Evolutionary conservation across 2,113 vertebrate species (phyloP), one percentile per base, ranked within the genome.

Genomic region (Xiphophorus maculatus): DNA sequence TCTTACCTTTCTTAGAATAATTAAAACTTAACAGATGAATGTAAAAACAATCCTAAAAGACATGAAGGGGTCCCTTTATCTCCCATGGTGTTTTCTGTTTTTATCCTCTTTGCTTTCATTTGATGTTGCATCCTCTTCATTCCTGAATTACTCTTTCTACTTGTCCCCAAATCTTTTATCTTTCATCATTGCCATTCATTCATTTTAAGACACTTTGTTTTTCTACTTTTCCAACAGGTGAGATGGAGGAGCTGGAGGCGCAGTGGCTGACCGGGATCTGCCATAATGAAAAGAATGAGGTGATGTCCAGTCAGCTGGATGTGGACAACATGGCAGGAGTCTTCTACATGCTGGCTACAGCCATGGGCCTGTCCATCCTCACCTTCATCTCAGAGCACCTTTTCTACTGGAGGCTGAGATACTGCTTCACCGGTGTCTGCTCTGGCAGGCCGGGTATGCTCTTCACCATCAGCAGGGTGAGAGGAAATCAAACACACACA

Each of bases 241-340:
- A 99, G 93, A 99, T 99, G 97, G 97, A 99, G 90, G 98, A 99
- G 91, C 88, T 99, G 83, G 97, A 99, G 92, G 96, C 97, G 0
- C 95, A 97, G 90, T 99, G 97, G 97, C 95, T 99, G 73, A 99
- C 97, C 0, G 97, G 98, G 17, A 98, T 99, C 93, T 99, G 97
- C 83, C 97, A 99, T 94, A 97, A 95, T 0, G 98, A 99, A 94
- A 99, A 99, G 94, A 99, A 99, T 0, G 98, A 99, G 92, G 98
- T 99, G 75, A 98, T 99, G 97, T 98, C 97, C 93, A 99, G 97
- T 83, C 97, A 99, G 90, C 93, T 99, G 95, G 98, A 99, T 80
- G 93, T 99, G 0, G 98, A 99, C 93, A 99, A 99, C 95, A 99
- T 99, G 98, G 98, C 98, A 0, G 98, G 98, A 0, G 97, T 99